phyloP scores from a whole-genome alignment of 2,797 vertebrate genomes.

The Microctenopoma steveboyesi region DNA sequence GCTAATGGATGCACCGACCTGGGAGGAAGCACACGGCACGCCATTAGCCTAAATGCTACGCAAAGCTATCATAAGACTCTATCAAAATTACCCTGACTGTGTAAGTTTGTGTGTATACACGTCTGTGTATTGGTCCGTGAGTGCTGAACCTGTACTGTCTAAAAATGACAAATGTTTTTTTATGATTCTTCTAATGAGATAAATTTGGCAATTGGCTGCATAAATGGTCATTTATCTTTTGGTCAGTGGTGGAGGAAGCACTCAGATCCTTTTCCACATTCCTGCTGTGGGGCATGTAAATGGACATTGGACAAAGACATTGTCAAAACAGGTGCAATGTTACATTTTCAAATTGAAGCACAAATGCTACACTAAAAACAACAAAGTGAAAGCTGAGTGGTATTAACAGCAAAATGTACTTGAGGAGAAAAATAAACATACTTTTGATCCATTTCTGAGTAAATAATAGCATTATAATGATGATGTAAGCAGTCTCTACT shows the following conservation, averaged over 20 bases:
- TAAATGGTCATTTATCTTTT: conserved; percentile 37
- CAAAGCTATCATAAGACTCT: conserved; percentile 76
- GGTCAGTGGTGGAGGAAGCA: conserved; percentile 4
- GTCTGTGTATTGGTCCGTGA: conserved; percentile 11
- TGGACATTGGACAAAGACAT: neutral
- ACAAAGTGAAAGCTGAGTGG: too few relatives aligned
- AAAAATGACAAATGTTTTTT: conserved; percentile 33
- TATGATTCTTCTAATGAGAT: conserved; percentile 14
- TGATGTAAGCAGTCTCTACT: neutral
- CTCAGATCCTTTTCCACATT: conserved; percentile 3
- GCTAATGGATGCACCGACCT: conserved; percentile 81
- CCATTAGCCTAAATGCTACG: conserved; percentile 74
- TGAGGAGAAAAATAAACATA: neutral
- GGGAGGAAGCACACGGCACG: conserved; percentile 68
- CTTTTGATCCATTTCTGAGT: neutral
- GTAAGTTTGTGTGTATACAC: conserved; percentile 16
- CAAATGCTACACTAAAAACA: neutral
- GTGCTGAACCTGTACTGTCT: neutral
- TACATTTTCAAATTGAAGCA: neutral
- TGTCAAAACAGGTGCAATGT: neutral
- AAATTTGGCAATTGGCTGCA: conserved; percentile 11
- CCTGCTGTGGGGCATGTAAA: neutral
- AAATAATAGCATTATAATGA: too few relatives aligned
- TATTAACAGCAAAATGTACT: neutral
- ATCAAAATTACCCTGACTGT: conserved; percentile 66